Percentiles rank a stretch among this genome's conserved stretches.
Evolutionary conservation across 1,140 invertebrate species (phyloP).

Genomic region (Penaeus chinensis): DNA sequence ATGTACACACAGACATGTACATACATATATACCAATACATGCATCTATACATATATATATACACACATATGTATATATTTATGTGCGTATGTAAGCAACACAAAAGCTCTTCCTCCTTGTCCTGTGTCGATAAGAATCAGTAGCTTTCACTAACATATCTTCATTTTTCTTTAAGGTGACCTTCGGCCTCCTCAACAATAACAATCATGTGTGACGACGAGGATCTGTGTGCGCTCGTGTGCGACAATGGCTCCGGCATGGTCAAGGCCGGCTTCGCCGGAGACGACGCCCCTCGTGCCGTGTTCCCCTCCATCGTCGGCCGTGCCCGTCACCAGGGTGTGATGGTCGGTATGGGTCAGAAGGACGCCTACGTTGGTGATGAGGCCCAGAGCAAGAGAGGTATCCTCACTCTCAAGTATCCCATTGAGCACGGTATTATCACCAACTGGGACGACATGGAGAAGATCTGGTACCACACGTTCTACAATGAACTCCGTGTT

Average conservation of each 20-base stretch:
- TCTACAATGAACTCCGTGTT: slow-evolving; percentile 94
- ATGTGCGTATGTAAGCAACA: too few species aligned
- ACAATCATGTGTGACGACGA: too few species aligned
- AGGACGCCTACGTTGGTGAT: slow-evolving; percentile 89
- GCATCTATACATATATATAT: too few species aligned
- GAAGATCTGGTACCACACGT: slow-evolving; percentile 96
- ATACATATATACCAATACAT: too few species aligned
- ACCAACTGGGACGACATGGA: slow-evolving; percentile 99
- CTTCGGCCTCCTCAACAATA: too few species aligned
- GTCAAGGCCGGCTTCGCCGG: slow-evolving; percentile 77
- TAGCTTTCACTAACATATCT: too few species aligned
- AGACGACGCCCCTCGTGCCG: slow-evolving; percentile 76
- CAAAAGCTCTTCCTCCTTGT: too few species aligned
- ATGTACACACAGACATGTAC: too few species aligned
- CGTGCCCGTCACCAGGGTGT: slow-evolving; percentile 75
- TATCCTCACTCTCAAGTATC: slow-evolving; percentile 92
- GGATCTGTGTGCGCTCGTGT: slow-evolving; percentile 68
- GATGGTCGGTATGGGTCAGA: slow-evolving; percentile 96
- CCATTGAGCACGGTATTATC: slow-evolving; percentile 94
- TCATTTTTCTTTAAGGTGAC: too few species aligned
- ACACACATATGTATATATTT: too few species aligned
- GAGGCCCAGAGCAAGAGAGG: slow-evolving; percentile 92
- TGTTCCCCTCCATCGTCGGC: slow-evolving; percentile 76
- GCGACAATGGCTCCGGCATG: slow-evolving; percentile 76
- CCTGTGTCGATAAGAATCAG: too few species aligned